Percentiles rank a stretch among this genome's conserved stretches.
phyloP scores from a whole-genome alignment of 2,797 vertebrate genomes.

The Onychomys torridus region DNA sequence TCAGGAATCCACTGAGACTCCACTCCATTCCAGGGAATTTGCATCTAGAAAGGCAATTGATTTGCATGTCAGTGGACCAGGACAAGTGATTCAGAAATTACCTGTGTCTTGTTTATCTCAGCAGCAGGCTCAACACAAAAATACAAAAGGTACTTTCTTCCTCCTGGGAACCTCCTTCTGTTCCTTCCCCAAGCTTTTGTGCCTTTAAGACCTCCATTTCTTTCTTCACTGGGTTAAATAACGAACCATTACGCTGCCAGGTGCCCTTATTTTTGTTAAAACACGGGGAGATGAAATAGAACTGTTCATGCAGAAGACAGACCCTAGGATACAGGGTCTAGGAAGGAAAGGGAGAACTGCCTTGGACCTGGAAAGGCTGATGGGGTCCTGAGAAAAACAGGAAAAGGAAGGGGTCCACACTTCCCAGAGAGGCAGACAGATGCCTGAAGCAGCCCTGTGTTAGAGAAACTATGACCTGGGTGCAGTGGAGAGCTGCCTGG shows the following conservation, averaged over 20 bases:
- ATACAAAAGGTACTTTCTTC: conserved; percentile 44
- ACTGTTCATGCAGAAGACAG: not conserved
- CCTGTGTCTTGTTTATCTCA: conserved; percentile 66
- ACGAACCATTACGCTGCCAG: conserved; percentile 26
- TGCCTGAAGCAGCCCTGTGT: not conserved
- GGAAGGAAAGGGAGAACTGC: not conserved
- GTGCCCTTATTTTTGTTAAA: conserved; percentile 59
- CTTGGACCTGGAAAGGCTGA: not conserved
- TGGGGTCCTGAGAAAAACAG: not conserved
- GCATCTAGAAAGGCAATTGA: conserved; percentile 58
- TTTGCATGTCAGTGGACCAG: conserved; percentile 67
- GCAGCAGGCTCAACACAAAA: conserved; percentile 40
- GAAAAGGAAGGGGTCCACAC: not conserved
- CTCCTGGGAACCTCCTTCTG: not conserved
- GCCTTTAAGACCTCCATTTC: conserved; percentile 44
- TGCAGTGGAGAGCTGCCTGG: not conserved
- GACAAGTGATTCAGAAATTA: conserved; percentile 72
- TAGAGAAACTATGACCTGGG: not conserved
- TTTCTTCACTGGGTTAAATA: conserved; percentile 49
- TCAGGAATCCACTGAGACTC: not conserved
- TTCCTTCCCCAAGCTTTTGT: not conserved
- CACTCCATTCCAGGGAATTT: conserved; percentile 41
- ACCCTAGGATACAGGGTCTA: not conserved
- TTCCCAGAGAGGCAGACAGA: not conserved
- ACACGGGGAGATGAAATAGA: not conserved